Percentiles rank a stretch among this genome's conserved stretches.
Conservation (phyloP, 2,888 invertebrate genomes). For the Erynnis tages region DNA sequence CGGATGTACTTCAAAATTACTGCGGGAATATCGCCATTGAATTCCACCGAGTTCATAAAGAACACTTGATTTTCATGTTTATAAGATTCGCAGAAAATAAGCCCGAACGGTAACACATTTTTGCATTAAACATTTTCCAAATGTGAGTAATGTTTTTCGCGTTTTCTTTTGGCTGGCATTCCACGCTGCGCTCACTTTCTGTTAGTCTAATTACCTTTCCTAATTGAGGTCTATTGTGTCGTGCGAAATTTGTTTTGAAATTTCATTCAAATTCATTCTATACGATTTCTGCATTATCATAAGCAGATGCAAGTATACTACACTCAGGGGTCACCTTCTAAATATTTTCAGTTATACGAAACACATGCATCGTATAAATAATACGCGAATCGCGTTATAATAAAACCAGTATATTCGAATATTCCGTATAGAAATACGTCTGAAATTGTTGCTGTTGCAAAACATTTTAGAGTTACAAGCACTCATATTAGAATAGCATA, state of each 20-base stretch:
- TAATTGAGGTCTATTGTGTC: background rate
- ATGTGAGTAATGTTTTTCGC: background rate
- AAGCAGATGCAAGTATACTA: conserved; percentile 29
- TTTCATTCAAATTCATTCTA: background rate
- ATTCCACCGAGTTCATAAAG: conserved; percentile 14
- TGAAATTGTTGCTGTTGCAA: conserved; percentile 15
- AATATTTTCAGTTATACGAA: conserved; percentile 32
- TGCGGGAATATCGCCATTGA: conserved; percentile 24
- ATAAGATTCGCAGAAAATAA: conserved; percentile 12
- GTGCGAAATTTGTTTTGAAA: background rate
- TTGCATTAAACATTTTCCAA: conserved; percentile 3
- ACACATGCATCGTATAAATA: conserved; percentile 32
- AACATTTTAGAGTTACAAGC: conserved; percentile 13
- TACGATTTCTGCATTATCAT: background rate
- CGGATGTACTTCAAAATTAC: conserved; percentile 27
- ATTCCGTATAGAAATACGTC: conserved; percentile 13
- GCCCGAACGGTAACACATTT: conserved; percentile 2
- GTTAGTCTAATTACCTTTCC: background rate
- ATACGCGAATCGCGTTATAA: conserved; percentile 1
- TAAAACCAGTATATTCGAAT: conserved; percentile 12
- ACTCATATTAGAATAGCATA: conserved; percentile 5
- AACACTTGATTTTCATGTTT: conserved; percentile 15
- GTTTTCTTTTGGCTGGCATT: conserved; percentile 1
- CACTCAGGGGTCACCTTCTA: conserved; percentile 31
- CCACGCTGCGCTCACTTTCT: background rate